Conservation (phyloP, 2,113 vertebrate genomes). For the Pterophyllum scalare region DNA sequence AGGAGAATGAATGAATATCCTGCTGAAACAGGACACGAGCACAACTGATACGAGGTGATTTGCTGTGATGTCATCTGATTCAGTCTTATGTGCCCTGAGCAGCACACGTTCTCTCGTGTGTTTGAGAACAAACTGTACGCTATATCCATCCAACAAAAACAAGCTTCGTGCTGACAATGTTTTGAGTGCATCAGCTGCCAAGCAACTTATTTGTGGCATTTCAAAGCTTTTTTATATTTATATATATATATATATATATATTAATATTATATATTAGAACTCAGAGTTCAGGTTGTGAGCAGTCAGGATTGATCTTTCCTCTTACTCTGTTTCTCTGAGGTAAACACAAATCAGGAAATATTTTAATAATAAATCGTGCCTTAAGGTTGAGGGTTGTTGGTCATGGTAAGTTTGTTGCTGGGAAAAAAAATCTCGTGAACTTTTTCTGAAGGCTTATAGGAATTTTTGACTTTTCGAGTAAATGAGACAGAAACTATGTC, state of each 20-base stretch:
- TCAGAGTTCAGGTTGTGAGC: not conserved
- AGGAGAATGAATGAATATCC: not conserved
- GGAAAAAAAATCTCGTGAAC: not conserved
- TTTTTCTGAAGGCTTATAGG: not conserved
- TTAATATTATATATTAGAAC: not conserved
- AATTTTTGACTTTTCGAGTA: constrained; percentile 6
- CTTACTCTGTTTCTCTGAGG: not conserved
- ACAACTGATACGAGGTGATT: not conserved
- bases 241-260: too few relatives aligned
- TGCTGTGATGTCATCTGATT: not conserved
- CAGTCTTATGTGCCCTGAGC: not conserved
- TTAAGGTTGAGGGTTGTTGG: not conserved
- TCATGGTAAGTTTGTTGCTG: not conserved
- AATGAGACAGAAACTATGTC: constrained; percentile 21
- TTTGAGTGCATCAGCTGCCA: not conserved
- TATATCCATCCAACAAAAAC: not conserved
- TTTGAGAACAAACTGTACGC: not conserved
- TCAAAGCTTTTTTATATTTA: not conserved
- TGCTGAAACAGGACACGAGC: not conserved
- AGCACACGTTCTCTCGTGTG: not conserved
- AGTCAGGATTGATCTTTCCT: not conserved
- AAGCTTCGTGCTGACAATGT: not conserved
- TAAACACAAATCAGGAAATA: not conserved
- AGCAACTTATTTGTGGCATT: not conserved
- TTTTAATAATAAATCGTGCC: too few relatives aligned